phyloP scores from a whole-genome alignment of 2,797 vertebrate genomes.

The Sebastes melanostomus region DNA sequence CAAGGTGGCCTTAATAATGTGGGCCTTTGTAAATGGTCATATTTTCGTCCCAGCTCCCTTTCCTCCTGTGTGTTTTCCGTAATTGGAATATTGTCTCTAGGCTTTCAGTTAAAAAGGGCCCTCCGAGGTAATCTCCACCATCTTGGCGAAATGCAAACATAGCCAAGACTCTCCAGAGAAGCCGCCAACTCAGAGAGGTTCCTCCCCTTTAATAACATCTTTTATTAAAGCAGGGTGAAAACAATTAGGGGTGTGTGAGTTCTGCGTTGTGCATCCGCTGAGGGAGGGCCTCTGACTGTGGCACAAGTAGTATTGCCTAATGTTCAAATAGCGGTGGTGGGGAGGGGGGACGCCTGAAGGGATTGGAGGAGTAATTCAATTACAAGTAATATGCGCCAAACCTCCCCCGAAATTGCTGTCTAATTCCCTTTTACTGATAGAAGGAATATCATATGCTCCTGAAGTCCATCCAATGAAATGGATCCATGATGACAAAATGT shows the following conservation, averaged over 20 bases:
- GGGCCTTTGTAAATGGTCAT: constrained; percentile 51
- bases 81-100: constrained; percentile 70
- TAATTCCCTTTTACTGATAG: constrained; percentile 59
- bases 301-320: constrained; percentile 62
- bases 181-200: constrained; percentile 53
- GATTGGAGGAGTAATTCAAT: constrained; percentile 71
- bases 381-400: constrained; percentile 70
- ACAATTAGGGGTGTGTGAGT: constrained; percentile 71
- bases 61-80: constrained; percentile 54
- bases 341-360: constrained; percentile 40
- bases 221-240: constrained; percentile 79
- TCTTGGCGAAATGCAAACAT: constrained; percentile 72
- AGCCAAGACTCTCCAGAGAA: constrained; percentile 52
- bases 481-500: constrained; percentile 14
- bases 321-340: constrained; percentile 49
- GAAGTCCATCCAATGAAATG: constrained; percentile 18
- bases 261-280: constrained; percentile 44
- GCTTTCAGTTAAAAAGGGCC: constrained; percentile 53
- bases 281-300: constrained; percentile 56
- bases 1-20: constrained; percentile 59
- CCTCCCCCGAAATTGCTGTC: constrained; percentile 49
- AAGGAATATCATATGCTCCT: constrained; percentile 27
- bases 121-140: constrained; percentile 71
- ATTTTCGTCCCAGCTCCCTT: constrained; percentile 31
- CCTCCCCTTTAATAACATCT: constrained; percentile 70